These are phyloP conservation scores for Nephrotoma guestfalica DNA, from an alignment of 2,888 invertebrate species.

Conservation along the genomic window DNA sequence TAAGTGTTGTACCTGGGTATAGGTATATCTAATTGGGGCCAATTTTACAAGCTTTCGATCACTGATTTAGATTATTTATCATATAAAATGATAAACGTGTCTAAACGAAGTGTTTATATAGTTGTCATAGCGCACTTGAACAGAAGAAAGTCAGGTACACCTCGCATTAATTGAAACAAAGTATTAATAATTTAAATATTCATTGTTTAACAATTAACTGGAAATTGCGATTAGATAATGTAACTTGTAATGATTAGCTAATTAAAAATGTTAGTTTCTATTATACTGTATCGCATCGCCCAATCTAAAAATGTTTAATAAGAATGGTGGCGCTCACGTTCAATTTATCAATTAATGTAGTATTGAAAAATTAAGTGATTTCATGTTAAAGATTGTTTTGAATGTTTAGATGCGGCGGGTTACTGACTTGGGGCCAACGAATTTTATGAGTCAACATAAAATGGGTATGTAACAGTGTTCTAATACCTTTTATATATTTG, in stretches of 20 bases:
- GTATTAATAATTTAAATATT: not conserved
- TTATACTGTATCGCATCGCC: not conserved
- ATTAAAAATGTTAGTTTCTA: not conserved
- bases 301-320: not conserved
- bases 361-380: not conserved
- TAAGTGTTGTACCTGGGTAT: no score
- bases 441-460: no score
- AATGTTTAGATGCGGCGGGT: not conserved
- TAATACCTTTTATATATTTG: no score
- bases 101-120: no score
- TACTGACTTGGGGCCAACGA: no score
- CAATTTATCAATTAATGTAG: not conserved
- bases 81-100: no score
- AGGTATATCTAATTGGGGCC: no score
- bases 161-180: not conserved
- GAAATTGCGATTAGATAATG: not conserved
- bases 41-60: no score
- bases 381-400: not conserved
- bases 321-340: not conserved
- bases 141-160: no score
- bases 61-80: no score
- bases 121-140: no score
- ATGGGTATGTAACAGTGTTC: no score
- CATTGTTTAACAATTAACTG: not conserved
- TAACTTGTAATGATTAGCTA: not conserved